Conservation (phyloP, 2,797 vertebrate species). For the Chrosomus eos region DNA sequence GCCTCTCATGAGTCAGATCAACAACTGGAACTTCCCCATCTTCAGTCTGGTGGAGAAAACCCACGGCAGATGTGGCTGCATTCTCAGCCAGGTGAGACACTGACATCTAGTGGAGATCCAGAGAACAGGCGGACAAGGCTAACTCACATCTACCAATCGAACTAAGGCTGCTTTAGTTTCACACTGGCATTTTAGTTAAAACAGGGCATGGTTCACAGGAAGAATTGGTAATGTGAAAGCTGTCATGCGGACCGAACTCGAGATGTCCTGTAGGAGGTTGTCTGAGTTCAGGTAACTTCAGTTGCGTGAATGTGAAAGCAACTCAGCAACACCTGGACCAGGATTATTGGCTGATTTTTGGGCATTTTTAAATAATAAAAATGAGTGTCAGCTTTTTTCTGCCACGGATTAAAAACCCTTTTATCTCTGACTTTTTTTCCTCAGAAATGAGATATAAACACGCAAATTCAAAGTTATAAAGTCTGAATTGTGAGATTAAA, state of each 20-base stretch:
- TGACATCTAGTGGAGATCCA: conserved; percentile 22
- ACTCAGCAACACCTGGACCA: background rate
- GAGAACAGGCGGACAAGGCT: background rate
- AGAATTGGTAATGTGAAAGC: background rate
- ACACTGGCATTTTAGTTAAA: background rate
- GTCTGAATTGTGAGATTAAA: background rate
- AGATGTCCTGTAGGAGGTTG: no score
- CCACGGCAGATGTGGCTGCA: conserved; percentile 89
- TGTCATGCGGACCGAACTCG: background rate
- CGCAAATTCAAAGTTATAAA: background rate
- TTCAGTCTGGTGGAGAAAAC: conserved; percentile 95
- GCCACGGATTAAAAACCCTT: background rate
- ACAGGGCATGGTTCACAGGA: background rate
- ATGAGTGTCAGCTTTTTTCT: background rate
- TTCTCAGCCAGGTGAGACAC: conserved; percentile 94
- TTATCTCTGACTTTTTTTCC: background rate
- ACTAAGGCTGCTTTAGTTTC: background rate
- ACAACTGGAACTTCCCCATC: conserved; percentile 99
- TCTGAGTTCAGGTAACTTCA: background rate
- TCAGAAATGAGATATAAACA: background rate
- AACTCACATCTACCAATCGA: background rate
- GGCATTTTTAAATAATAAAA: background rate
- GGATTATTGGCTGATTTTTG: background rate
- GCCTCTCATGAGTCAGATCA: conserved; percentile 89
- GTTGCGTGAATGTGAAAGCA: background rate